Evolutionary conservation across 2,797 vertebrate genomes (phyloP).

Genomic region (Pseudomugil gertrudae): DNA sequence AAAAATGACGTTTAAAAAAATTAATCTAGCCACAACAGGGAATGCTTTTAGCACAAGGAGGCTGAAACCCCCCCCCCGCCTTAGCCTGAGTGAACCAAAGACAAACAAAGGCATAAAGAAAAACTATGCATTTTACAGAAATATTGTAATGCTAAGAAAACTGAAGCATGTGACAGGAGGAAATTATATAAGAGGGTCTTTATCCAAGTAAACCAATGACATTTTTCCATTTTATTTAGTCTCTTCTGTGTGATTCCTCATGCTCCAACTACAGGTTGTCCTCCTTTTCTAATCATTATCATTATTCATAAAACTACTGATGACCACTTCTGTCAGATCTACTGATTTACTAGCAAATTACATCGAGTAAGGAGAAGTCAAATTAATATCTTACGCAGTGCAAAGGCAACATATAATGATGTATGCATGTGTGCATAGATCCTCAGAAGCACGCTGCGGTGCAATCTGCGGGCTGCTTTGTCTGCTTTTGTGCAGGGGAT

Average conservation of each 20-base stretch:
- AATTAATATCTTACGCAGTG: conserved; percentile 55
- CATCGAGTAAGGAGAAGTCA: conserved; percentile 51
- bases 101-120: conserved; percentile 31
- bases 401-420: conserved; percentile 54
- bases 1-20: conserved; percentile 34
- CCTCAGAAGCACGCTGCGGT: conserved; percentile 50
- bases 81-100: conserved; percentile 34
- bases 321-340: conserved; percentile 45
- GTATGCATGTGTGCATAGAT: conserved; percentile 44
- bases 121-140: conserved; percentile 14
- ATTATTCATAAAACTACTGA: conserved; percentile 62
- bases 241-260: conserved; percentile 37
- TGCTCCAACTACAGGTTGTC: conserved; percentile 29
- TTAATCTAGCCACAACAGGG: conserved; percentile 51
- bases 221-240: conserved; percentile 40
- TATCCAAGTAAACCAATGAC: conserved; percentile 33
- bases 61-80: conserved; percentile 34
- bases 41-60: conserved; percentile 45
- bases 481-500: conserved; percentile 69
- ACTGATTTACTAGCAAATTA: conserved; percentile 60
- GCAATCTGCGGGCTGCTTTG: conserved; percentile 61
- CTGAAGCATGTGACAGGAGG: background rate
- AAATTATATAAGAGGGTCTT: conserved; percentile 10
- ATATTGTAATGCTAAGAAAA: conserved; percentile 15
- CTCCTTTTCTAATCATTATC: conserved; percentile 53